phyloP scores from a whole-genome alignment of 1,140 invertebrate species.

The Brachystomella parvula region DNA sequence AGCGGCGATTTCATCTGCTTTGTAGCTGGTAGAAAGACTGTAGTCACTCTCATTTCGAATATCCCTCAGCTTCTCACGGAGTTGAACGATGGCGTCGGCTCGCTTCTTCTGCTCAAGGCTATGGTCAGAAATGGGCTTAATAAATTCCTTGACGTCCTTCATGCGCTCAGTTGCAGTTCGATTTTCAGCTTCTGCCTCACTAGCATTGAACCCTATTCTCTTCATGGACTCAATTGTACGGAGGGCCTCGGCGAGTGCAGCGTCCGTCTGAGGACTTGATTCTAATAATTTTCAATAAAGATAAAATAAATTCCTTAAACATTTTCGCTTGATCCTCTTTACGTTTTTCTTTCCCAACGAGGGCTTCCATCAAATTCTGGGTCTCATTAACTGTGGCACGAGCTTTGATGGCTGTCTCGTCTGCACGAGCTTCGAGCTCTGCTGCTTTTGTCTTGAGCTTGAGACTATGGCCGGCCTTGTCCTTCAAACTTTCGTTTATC shows the following conservation, averaged over 20 bases:
- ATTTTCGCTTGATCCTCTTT: too few species aligned
- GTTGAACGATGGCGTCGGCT: constrained; percentile 51
- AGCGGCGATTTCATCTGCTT: constrained; percentile 56
- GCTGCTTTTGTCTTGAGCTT: constrained; percentile 40
- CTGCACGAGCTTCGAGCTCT: constrained; percentile 42
- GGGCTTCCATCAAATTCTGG: constrained; percentile 54
- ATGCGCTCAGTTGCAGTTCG: constrained; percentile 55
- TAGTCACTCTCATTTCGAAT: constrained; percentile 58
- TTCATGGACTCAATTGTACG: constrained; percentile 59
- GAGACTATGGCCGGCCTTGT: constrained; percentile 37
- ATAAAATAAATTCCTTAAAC: constrained; percentile 12
- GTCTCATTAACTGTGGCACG: constrained; percentile 56
- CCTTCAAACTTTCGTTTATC: constrained; percentile 39
- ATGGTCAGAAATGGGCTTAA: constrained; percentile 56
- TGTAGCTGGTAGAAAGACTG: constrained; percentile 52
- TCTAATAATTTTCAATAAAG: constrained; percentile 13
- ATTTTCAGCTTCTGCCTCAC: constrained; percentile 51
- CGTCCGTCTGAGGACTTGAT: constrained; percentile 62
- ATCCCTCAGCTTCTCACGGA: constrained; percentile 62
- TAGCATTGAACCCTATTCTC: constrained; percentile 48
- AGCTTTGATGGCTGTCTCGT: constrained; percentile 40
- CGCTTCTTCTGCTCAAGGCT: constrained; percentile 49
- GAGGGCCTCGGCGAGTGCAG: constrained; percentile 63
- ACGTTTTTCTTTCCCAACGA: constrained; percentile 55
- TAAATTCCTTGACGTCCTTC: constrained; percentile 57